phyloP scores from a whole-genome alignment of 2,797 vertebrate genomes.

The Triplophysa bombifrons region DNA sequence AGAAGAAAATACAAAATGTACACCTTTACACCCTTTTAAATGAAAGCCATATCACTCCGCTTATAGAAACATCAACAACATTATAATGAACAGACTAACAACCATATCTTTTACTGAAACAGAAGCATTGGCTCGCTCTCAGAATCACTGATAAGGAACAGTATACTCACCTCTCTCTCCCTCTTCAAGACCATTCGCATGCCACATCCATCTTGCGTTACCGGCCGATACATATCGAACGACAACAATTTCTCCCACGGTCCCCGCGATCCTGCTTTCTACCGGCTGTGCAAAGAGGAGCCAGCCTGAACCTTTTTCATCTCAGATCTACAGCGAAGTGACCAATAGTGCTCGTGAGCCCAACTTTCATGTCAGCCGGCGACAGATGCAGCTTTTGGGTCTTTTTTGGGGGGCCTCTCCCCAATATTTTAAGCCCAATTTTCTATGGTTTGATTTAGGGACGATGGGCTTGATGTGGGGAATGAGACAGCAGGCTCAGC shows the following conservation, averaged over 20 bases:
- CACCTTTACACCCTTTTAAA: not conserved
- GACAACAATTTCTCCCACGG: slow-evolving; percentile 22
- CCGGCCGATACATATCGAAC: slow-evolving; percentile 11
- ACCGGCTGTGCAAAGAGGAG: slow-evolving; percentile 34
- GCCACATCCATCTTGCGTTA: slow-evolving; percentile 33
- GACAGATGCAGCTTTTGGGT: slow-evolving; percentile 75
- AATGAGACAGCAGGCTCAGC: slow-evolving; percentile 79
- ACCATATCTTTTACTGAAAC: not conserved
- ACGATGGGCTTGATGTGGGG: slow-evolving; percentile 68
- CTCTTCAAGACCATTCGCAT: slow-evolving; percentile 51
- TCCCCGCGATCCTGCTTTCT: slow-evolving; percentile 24
- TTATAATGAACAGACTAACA: not conserved
- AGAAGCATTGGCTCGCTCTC: slow-evolving; percentile 28
- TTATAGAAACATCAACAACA: not conserved
- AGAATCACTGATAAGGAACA: slow-evolving; percentile 49
- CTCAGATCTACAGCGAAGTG: slow-evolving; percentile 38
- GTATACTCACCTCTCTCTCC: slow-evolving; percentile 72
- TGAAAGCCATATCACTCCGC: not conserved
- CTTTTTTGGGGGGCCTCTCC: slow-evolving; percentile 77
- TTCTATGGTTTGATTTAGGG: slow-evolving; percentile 69
- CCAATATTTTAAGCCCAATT: slow-evolving; percentile 74
- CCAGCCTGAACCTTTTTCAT: slow-evolving; percentile 38
- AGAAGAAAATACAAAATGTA: slow-evolving; percentile 17
- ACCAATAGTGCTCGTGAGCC: slow-evolving; percentile 66
- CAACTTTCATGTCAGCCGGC: slow-evolving; percentile 77